Conservation (phyloP, 2,888 invertebrate genomes). For the Halocaridina rubra region DNA sequence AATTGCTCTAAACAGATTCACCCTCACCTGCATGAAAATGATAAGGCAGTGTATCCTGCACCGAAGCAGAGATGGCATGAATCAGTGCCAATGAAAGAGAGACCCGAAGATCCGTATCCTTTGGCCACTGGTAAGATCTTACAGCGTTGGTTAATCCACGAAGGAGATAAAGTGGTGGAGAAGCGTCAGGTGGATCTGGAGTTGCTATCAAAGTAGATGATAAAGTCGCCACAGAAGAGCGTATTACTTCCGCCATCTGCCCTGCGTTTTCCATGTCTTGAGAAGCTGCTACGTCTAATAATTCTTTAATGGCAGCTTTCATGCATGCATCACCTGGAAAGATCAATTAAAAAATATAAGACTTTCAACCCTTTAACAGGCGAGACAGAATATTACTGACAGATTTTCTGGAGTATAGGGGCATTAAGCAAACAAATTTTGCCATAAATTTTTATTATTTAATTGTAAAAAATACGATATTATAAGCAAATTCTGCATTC, state of each 20-base stretch:
- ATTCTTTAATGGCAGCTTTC: constrained; percentile 84
- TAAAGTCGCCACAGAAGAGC: constrained; percentile 60
- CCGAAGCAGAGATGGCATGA: constrained; percentile 72
- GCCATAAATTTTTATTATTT: too few relatives aligned
- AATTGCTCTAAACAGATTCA: background rate
- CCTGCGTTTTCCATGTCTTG: constrained; percentile 70
- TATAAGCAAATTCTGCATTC: too few relatives aligned
- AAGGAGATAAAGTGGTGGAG: constrained; percentile 57
- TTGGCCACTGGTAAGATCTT: constrained; percentile 23
- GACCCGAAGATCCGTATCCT: constrained; percentile 28
- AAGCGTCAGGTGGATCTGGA: constrained; percentile 57
- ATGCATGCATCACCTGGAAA: constrained; percentile 89
- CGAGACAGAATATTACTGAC: too few relatives aligned
- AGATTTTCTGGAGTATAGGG: too few relatives aligned
- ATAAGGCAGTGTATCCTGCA: constrained; percentile 86
- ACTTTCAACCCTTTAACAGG: too few relatives aligned
- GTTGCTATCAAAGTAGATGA: constrained; percentile 46
- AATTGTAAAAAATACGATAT: too few relatives aligned
- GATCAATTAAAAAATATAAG: too few relatives aligned
- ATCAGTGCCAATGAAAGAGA: constrained; percentile 15
- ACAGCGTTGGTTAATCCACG: constrained; percentile 56
- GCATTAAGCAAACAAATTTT: too few relatives aligned
- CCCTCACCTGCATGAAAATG: constrained; percentile 82
- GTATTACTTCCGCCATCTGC: constrained; percentile 62
- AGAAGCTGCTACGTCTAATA: constrained; percentile 81